These are phyloP conservation scores for Leucophora obtusa DNA, from an alignment of 2,888 invertebrate genomes.

Conservation along the genomic window DNA sequence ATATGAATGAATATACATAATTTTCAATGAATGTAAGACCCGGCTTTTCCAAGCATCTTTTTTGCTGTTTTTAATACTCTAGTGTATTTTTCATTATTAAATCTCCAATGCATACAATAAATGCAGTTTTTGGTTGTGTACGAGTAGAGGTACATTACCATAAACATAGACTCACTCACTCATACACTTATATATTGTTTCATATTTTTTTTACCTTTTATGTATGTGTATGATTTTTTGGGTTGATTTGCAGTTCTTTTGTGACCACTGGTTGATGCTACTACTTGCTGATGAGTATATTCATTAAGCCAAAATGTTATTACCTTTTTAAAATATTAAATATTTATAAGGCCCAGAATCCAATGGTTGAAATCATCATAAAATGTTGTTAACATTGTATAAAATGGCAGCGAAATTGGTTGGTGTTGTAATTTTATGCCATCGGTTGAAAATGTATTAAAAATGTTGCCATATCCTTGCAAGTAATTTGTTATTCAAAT, in stretches of 20 bases:
- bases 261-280: conserved; percentile 19
- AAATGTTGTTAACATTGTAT: conserved; percentile 22
- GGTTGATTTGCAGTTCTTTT: too few species aligned
- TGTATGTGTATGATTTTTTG: too few species aligned
- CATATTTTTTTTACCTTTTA: too few species aligned
- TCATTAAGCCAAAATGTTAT: conserved; percentile 59
- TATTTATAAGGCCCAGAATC: conserved; percentile 35
- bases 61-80: conserved; percentile 36
- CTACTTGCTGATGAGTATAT: conserved; percentile 5
- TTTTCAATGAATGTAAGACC: not conserved
- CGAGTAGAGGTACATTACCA: conserved; percentile 6
- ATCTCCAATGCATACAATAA: conserved; percentile 36
- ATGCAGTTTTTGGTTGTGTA: conserved; percentile 23
- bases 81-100: conserved; percentile 42
- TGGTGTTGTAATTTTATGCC: not conserved
- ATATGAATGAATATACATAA: not conserved
- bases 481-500: conserved; percentile 56
- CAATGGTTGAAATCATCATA: conserved; percentile 16
- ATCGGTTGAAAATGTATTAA: conserved; percentile 22
- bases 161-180: not conserved
- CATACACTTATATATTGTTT: not conserved
- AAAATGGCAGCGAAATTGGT: conserved; percentile 3
- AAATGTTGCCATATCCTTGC: conserved; percentile 31
- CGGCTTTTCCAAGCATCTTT: not conserved
- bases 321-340: conserved; percentile 54